Evolutionary conservation across 1,140 invertebrate genomes (phyloP).

Genomic region (Saccostrea glomerata): DNA sequence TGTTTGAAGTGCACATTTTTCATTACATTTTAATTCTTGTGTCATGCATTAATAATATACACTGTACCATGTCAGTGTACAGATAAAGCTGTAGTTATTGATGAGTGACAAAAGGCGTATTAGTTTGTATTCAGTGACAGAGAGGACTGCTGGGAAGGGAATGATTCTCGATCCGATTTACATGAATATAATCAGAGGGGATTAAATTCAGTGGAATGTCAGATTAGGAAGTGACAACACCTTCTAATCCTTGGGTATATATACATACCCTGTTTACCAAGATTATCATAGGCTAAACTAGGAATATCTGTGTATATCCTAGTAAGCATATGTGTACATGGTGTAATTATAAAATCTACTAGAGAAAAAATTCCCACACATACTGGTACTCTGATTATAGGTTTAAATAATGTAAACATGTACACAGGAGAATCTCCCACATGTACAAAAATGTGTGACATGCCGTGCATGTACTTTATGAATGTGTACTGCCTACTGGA

Average conservation of each 20-base stretch:
- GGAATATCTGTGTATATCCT: not conserved
- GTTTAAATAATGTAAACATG: not conserved
- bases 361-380: not conserved
- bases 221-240: not conserved
- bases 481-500: too few relatives aligned
- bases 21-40: too few relatives aligned
- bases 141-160: not conserved
- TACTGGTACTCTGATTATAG: not conserved
- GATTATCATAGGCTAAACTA: not conserved
- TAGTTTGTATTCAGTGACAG: not conserved
- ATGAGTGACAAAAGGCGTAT: too few relatives aligned
- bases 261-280: not conserved
- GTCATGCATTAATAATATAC: too few relatives aligned
- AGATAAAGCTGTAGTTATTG: too few relatives aligned
- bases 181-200: not conserved
- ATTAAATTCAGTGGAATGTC: not conserved
- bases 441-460: too few relatives aligned
- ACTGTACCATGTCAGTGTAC: too few relatives aligned
- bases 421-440: too few relatives aligned
- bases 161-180: conserved; percentile 10
- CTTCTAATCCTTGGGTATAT: not conserved
- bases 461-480: too few relatives aligned
- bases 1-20: too few relatives aligned
- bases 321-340: not conserved
- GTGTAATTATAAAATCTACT: not conserved